Base-by-base conservation (phyloP, 2,797 vertebrate species). In the Sciurus carolinensis region DNA sequence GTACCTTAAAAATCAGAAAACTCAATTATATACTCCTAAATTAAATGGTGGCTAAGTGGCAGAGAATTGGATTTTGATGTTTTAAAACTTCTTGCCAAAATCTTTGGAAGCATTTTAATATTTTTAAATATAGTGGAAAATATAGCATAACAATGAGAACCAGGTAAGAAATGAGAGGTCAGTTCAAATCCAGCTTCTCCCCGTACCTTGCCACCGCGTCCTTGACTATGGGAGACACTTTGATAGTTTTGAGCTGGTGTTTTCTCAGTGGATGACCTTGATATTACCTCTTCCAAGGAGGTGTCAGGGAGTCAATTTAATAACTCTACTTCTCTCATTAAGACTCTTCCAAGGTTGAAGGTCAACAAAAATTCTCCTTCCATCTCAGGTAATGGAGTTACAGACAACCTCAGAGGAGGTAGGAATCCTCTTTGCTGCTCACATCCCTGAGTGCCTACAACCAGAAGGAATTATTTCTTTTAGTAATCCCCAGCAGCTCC, bases 51-150 rank as follows among this genome's bases (percentile, higher is more conserved):
- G 64, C 59, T 94, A 96, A 97, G 91, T 94, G 91, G 94, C 87
- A 95, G 94, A 97, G 80, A 88, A 89, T 82, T 97, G 62, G 67
- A 95, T 97, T 94, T 93, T 95, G 88, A 91, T 50, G 79, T 26
- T 91, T 96, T 92, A 81, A 88, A 90, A 94, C 30, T 90, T 97
- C 57, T 84, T 26, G 93, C 50, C 79, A 95, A n/a, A 96, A 93
- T n/a, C 69, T 93, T 72, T 90, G 82, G 8, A 5, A 0, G 6
- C 75, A 91, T 90, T 93, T 95, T 39, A 94, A 62, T 69, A 52
- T 67, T 96, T 84, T 76, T 95, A 97, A 90, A 47, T 95, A 91
- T 36, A 84, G 33, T 88, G 66, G 59, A 87, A 95, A 95, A 95
- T 50, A 87, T 5, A 87, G 26, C 4, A 10, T 79, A 36, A 71